Percentiles rank a stretch among this genome's conserved stretches.
Evolutionary conservation across 30 jellyfish, hydroid and myxozoan genomes (phyloP).

Genomic region (Catostylus mosaicus): DNA sequence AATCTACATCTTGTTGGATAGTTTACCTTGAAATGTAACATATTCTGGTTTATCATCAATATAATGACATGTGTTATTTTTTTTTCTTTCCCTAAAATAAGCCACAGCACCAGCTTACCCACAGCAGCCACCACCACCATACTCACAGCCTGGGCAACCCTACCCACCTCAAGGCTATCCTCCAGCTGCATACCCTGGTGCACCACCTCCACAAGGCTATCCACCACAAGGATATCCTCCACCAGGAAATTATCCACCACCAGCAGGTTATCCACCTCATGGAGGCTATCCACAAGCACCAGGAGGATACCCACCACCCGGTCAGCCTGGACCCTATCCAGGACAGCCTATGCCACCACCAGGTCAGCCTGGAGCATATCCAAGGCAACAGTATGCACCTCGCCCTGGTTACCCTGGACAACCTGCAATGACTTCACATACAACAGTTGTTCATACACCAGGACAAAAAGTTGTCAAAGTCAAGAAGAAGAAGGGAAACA

Average conservation of each 20-base stretch:
- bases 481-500: slow-evolving; percentile 53
- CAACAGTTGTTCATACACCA: slow-evolving; percentile 62
- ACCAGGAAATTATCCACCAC: slow-evolving; percentile 45
- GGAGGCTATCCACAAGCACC: slow-evolving; percentile 31
- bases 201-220: slow-evolving; percentile 48
- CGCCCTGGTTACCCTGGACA: slow-evolving; percentile 59
- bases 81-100: background rate
- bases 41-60: background rate
- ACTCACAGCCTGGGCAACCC: slow-evolving; percentile 50
- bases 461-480: slow-evolving; percentile 41
- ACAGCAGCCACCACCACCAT: slow-evolving; percentile 55
- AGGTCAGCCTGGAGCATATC: slow-evolving; percentile 58
- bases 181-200: slow-evolving; percentile 35
- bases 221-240: slow-evolving; percentile 61
- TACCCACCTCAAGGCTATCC: slow-evolving; percentile 62
- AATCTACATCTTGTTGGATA: no score
- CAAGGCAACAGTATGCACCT: slow-evolving; percentile 39
- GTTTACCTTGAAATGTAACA: no score
- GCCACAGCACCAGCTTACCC: slow-evolving; percentile 64
- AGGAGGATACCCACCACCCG: slow-evolving; percentile 49
- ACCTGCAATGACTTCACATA: slow-evolving; percentile 61
- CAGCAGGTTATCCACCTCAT: slow-evolving; percentile 33
- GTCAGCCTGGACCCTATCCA: slow-evolving; percentile 27
- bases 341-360: slow-evolving; percentile 50
- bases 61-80: background rate